These are phyloP conservation scores for Dermolepida albohirtum DNA, from an alignment of 2,888 invertebrate genomes.

Conservation along the genomic window DNA sequence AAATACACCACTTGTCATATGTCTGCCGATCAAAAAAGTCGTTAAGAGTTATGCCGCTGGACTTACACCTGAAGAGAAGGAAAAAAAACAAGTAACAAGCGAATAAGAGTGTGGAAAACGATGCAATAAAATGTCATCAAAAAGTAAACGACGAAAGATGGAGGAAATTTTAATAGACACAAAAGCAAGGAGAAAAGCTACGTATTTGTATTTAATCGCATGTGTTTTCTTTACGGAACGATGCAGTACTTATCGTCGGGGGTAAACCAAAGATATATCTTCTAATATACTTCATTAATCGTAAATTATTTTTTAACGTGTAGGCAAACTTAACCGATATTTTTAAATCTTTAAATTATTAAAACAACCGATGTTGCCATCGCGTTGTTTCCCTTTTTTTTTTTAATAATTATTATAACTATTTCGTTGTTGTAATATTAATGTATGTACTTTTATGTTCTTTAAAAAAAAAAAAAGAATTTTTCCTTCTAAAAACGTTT, in stretches of 20 bases:
- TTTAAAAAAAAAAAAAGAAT: slow-evolving; percentile 1
- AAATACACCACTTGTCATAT: slow-evolving; percentile 13
- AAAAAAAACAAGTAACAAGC: too few species aligned
- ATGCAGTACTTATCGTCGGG: slow-evolving; percentile 22
- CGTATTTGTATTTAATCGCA: neutral
- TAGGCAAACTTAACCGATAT: slow-evolving; percentile 1
- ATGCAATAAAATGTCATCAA: too few species aligned
- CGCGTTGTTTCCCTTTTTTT: neutral
- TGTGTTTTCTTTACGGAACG: neutral
- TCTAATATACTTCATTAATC: slow-evolving; percentile 1
- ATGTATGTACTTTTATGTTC: slow-evolving; percentile 4
- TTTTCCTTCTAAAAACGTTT: neutral
- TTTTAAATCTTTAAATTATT: too few species aligned
- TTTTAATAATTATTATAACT: neutral
- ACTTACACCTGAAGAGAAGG: too few species aligned
- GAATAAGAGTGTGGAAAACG: too few species aligned
- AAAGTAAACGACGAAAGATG: too few species aligned
- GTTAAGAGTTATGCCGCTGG: too few species aligned
- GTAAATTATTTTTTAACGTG: slow-evolving; percentile 25
- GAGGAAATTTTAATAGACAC: too few species aligned
- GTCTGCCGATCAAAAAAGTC: neutral
- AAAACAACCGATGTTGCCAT: neutral
- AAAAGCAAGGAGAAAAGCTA: too few species aligned
- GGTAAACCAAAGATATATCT: slow-evolving; percentile 27
- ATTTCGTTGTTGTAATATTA: neutral